A percentile compares a stretch with the other conserved stretches of the same genome.
phyloP scores from a whole-genome alignment of 1,140 invertebrate genomes.

The Apocrypta bakeri region DNA sequence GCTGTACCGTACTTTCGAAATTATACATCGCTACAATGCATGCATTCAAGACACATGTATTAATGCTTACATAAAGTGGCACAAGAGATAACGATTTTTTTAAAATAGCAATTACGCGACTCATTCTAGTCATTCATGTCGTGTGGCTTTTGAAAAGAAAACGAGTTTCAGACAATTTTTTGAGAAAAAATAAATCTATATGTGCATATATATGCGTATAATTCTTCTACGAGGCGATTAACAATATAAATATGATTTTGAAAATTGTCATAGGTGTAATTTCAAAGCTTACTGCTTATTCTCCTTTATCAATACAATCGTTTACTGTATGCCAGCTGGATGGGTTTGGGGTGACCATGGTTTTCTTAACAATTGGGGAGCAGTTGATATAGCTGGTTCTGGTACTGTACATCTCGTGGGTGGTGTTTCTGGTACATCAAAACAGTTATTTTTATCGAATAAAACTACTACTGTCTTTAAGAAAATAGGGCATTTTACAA shows the following conservation, averaged over 20 bases:
- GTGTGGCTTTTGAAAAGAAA: too few relatives aligned
- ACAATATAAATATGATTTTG: too few relatives aligned
- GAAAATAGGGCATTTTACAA: too few relatives aligned
- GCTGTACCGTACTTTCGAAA: not conserved
- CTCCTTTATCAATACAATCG: constrained; percentile 90
- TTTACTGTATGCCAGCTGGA: constrained; percentile 95
- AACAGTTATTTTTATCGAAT: too few relatives aligned
- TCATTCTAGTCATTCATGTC: too few relatives aligned
- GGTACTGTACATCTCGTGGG: constrained; percentile 94
- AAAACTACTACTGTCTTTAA: too few relatives aligned
- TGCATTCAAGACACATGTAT: not conserved
- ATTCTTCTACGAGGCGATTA: too few relatives aligned
- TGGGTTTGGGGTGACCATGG: constrained; percentile 93
- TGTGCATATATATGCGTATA: too few relatives aligned
- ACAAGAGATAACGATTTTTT: not conserved
- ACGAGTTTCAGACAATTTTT: too few relatives aligned
- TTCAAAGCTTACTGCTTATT: constrained; percentile 94
- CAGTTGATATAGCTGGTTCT: constrained; percentile 93
- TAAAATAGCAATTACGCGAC: not conserved
- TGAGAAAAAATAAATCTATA: too few relatives aligned
- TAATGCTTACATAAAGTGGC: not conserved
- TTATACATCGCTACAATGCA: not conserved
- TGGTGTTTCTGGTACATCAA: constrained; percentile 67
- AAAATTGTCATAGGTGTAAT: constrained; percentile 83
- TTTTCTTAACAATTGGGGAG: constrained; percentile 87